Base-by-base conservation (phyloP, 2,113 vertebrate genomes). In the Etia nguti region DNA sequence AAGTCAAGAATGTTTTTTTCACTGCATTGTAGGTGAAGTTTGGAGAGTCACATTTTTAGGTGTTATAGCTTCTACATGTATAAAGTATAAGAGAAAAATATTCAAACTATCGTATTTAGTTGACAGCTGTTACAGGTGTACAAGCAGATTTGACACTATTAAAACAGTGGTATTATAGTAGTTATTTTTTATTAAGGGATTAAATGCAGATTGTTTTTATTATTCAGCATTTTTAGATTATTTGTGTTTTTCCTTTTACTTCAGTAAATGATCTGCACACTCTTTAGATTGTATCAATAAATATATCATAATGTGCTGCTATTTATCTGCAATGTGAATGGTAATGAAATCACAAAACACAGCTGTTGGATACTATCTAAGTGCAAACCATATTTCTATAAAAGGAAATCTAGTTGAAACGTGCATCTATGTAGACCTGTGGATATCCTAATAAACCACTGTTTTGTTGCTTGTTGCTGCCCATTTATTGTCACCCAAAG, bases 211-310 rank as follows among this genome's bases (percentile, higher is more conserved):
- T 34, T 34, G 2, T 3, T 0, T 52, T 10, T 52, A 50, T 0
- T 1, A 70, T 43, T 38, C 26, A 70, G 7, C 65, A 70, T 38
- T 70, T 70, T 16, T 70, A 70, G n/a, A 70, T 70, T 70, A 18
- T 41, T 70, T 70, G 13, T 43, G 38, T 70, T 43, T 16, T 75
- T 29, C 22, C 41, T 75, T 73, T 73, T 73, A 73, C 41, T 73
- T 48, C 68, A 48, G 41, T 48, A 48, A 75, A 75, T 29, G 0
- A 48, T 75, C 43, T 50, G 43, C 18, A 29, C 5, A 75, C 43
- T 75, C 26, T 46, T 29, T 29, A 2, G 50, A 50, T 31, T 50
- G 43, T 31, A 50, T 50, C 10, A 48, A 31, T 29, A 46, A 50
- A 50, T 77, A 50, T 75, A 50, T 20, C 43, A 75, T 31, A 48